Evolutionary conservation across 2,888 invertebrate species (phyloP).

Genomic region (Drepana falcataria): DNA sequence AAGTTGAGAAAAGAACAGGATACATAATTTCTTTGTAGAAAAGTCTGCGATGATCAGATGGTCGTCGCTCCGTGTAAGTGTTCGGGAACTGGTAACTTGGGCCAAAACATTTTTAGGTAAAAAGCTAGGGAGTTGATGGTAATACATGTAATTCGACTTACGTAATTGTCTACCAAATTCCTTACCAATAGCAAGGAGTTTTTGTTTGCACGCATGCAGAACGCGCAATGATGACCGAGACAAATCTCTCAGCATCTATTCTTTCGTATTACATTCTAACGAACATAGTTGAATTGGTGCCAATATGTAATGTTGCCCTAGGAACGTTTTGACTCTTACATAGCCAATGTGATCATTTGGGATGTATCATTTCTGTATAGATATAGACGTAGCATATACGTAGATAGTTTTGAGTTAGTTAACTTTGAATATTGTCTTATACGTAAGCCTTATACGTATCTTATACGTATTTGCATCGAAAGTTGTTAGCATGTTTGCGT

Average conservation of each 20-base stretch:
- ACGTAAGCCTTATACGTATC: no score
- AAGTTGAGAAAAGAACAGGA: no score
- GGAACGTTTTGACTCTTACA: slow-evolving; percentile 12
- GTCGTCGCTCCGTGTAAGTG: no score
- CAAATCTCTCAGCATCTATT: neutral
- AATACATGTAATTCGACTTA: neutral
- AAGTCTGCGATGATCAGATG: no score
- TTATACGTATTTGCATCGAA: no score
- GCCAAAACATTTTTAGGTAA: no score
- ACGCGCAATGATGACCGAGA: neutral
- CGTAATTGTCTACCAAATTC: neutral
- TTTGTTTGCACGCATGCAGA: neutral
- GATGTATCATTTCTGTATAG: slow-evolving; percentile 5
- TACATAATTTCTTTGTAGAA: no score
- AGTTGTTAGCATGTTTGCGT: neutral
- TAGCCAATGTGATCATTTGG: slow-evolving; percentile 4
- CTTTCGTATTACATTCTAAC: slow-evolving; percentile 3
- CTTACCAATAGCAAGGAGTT: neutral
- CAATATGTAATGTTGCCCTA: slow-evolving; percentile 24
- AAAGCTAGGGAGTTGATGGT: no score
- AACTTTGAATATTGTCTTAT: no score
- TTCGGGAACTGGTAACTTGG: no score
- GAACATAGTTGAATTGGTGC: slow-evolving; percentile 38
- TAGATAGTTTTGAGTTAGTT: no score
- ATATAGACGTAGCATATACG: no score